phyloP scores from a whole-genome alignment of 2,797 vertebrate genomes.

The Siniperca obscura region DNA sequence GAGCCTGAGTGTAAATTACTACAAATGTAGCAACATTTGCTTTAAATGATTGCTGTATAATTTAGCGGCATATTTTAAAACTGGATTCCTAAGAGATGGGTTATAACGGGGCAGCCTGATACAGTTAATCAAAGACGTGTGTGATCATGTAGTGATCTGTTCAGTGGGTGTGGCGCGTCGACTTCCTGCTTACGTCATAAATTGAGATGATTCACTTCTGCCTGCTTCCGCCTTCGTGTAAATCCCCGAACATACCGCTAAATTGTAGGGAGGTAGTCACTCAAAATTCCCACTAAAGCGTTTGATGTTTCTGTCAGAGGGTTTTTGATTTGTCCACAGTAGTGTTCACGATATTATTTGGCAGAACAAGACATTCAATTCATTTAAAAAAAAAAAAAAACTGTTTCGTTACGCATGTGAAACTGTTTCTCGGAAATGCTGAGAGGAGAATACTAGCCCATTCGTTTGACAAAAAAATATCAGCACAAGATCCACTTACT shows the following conservation, averaged over 20 bases:
- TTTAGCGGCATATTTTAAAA: not conserved
- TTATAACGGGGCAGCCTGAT: not conserved
- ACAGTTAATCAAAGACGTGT: not conserved
- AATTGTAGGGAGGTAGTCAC: not conserved
- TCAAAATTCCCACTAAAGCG: not conserved
- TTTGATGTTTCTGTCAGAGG: not conserved
- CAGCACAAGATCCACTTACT: not conserved
- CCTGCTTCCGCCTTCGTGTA: constrained; percentile 60
- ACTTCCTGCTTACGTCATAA: not conserved
- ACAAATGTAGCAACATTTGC: accelerated
- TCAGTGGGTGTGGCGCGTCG: constrained; percentile 31
- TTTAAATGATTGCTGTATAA: accelerated
- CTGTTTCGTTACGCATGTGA: not conserved
- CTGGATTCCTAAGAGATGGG: accelerated
- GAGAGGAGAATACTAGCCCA: accelerated
- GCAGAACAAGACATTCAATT: not conserved
- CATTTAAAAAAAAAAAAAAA: not conserved
- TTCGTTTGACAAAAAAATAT: too few species aligned
- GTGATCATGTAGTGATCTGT: not conserved
- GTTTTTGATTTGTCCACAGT: accelerated
- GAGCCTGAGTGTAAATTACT: constrained; percentile 65
- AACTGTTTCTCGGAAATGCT: accelerated
- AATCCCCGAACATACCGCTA: constrained; percentile 23
- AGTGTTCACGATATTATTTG: too few species aligned
- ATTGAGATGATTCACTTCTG: constrained; percentile 29